Evolutionary conservation across 2,113 vertebrate species (phyloP), one percentile per base, ranked within the genome.

Genomic region (Stercorarius parasiticus): DNA sequence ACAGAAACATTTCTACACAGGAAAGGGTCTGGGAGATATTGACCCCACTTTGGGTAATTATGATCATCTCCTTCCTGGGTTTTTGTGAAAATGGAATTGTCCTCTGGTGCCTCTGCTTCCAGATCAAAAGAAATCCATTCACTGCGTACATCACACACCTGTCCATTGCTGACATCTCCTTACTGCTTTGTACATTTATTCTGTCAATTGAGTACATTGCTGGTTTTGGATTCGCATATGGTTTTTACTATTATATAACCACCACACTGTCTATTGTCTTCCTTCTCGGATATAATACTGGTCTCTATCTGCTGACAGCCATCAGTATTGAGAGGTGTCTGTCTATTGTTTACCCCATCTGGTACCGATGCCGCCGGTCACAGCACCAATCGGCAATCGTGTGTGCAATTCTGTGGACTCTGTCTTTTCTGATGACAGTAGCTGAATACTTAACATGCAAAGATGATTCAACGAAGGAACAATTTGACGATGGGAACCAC

Each of bases 291-390:
- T 98, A 98, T 86, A 98, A 98, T 93, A 97, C 98, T 3, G 98
- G 98, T 49, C 98, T 98, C 93, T 98, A 98, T 72, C 98, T 98
- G 91, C 97, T 98, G 94, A 98, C 98, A 8, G 98, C 98, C 94
- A 98, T 98, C 65, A 98, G 98, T 32, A 97, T 98, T 94, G 98
- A 98, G 89, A 88, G 98, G 74, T 98, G 98, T 94, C 93, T 98
- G 32, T 98, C 98, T 15, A 98, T 98, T 84, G 96, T 98, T 72
- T 98, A 98, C 81, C 98, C 98, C 64, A 98, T 98, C 95, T 98
- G 98, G 98, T 98, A 98, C 93, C 97, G 98, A 62, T 98, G 98
- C 88, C 98, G 97, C 58, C 97, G 98, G 26, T 98, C 98, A 32
- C 96, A 97, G 94, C 98, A 98, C 79, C 98, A 98, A 56, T 98